Base-by-base conservation (phyloP, 2,797 vertebrate species). In the Gymnothorax reevesii region DNA sequence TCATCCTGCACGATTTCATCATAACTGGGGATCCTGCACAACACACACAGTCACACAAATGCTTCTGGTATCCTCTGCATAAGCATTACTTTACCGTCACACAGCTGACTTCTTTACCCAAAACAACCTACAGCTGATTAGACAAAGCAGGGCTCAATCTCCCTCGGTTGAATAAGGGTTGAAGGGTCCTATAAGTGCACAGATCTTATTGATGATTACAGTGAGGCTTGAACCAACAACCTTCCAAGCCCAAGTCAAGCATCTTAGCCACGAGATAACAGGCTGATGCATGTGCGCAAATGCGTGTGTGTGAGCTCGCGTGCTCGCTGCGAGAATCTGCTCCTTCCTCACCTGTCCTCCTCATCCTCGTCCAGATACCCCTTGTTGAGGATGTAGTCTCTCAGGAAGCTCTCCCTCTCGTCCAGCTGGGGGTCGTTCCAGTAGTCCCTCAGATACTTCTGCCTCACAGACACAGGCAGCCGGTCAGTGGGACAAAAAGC, bases 371-470 rank as follows among this genome's bases (percentile, higher is more conserved):
- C 95, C 6, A 93, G 88, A 57, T 98, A 98, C 59, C 95, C 92
- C 89, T 96, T 96, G 91, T 97, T 97, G 7, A 98, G 96, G 77
- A 98, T 83, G 10, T 97, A 98, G 90, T 98, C 97, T 62, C 97
- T 93, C n/a, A 99, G 94, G 93, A 98, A 99, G 4, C 92, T 88
- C 91, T 99, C 98, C 59, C 94, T 96, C 13, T 97, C 96, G 0
- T 98, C 97, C 92, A 99, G 92, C 88, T 95, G 79, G 0, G 98
- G 97, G 90, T 97, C 91, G 2, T 95, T 97, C 98, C 98, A 99
- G 88, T 95, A 98, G 77, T 97, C 96, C 86, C 93, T 94, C 49
- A 98, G 93, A 82, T 97, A 97, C 88, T 91, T 95, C 97, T 98
- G 90, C 59, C 12, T 55, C 86, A 49, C 86, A 88, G n/a, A 33